These are phyloP conservation scores for Heloderma charlesbogerti DNA, from an alignment of 2,113 vertebrate genomes.

Conservation along the genomic window DNA sequence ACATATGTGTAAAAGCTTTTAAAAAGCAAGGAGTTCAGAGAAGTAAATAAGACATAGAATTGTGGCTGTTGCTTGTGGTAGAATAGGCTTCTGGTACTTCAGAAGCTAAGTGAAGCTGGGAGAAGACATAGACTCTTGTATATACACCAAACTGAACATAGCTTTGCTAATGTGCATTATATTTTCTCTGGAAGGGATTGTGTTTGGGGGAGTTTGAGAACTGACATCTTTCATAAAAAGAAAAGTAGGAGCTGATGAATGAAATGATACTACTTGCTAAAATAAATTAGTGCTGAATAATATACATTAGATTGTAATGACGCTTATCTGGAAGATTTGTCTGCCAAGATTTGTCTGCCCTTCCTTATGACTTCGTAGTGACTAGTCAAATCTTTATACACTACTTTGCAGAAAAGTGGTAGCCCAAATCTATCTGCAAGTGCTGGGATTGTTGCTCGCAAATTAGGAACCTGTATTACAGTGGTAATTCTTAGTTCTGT, in stretches of 20 bases:
- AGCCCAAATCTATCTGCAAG: not conserved
- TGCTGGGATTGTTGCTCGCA: not conserved
- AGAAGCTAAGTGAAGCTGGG: not conserved
- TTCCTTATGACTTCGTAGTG: constrained; percentile 29
- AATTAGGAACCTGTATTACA: accelerated
- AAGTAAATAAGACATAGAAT: not conserved
- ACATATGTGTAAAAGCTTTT: not conserved
- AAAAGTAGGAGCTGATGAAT: not conserved
- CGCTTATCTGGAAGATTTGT: not conserved
- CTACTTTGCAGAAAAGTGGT: constrained; percentile 32
- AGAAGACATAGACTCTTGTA: not conserved
- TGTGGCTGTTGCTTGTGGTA: not conserved
- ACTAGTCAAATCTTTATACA: constrained; percentile 50
- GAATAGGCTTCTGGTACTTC: not conserved
- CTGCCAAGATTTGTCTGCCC: accelerated
- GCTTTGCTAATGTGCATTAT: not conserved
- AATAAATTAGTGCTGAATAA: not conserved
- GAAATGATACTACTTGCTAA: not conserved
- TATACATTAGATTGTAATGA: constrained; percentile 2
- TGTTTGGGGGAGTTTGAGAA: not conserved
- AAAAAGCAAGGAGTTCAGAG: not conserved
- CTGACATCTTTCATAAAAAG: not conserved
- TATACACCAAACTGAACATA: not conserved
- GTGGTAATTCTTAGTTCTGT: not conserved
- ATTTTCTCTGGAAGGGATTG: not conserved